Base-by-base conservation (phyloP, 2,113 vertebrate species). In the Colius striatus region DNA sequence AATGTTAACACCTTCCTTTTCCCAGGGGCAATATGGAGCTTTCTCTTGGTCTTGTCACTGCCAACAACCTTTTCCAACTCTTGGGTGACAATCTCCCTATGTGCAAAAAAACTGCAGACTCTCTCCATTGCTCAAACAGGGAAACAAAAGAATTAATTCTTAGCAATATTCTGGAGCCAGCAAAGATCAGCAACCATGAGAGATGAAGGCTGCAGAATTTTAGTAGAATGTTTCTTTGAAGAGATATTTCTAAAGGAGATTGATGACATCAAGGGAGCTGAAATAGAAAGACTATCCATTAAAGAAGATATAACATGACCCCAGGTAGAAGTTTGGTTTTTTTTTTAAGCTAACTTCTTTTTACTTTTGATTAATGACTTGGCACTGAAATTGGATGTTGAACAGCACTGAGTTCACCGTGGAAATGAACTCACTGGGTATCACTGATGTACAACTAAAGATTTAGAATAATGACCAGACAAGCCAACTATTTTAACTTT, bases 331-430 rank as follows among this genome's bases (percentile, higher is more conserved):
- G 70, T 41, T 41, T 41, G 9, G 55, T 72, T 21, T 90, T 90
- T 93, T 93, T 94, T 54, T 73, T 4, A 13, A 82, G 61, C 58
- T 43, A 76, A 65, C 26, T 36, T 21, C 54, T 63, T 77, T 83
- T 82, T 65, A 61, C 50, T 68, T 94, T 95, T 95, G 92, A 97
- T 96, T 93, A 95, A 96, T 95, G 89, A 90, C 92, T 95, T 95
- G 70, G 62, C 78, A 91, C 55, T n/a, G 88, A 91, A 92, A 55
- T 32, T 67, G 41, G 65, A 91, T 62, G 19, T 94, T 76, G 90
- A 82, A 71, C 71, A 94, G 75, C n/a, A 55, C 45, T 65, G 57
- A 5, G 41, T 86, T 89, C 62, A 38, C 54, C 21, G 9, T 82
- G 51, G 81, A 92, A 96, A 88, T 90, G 32, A 95, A 63, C 75